Base-by-base conservation (phyloP, 1,140 invertebrate species). In the Drosophila prosaltans region DNA sequence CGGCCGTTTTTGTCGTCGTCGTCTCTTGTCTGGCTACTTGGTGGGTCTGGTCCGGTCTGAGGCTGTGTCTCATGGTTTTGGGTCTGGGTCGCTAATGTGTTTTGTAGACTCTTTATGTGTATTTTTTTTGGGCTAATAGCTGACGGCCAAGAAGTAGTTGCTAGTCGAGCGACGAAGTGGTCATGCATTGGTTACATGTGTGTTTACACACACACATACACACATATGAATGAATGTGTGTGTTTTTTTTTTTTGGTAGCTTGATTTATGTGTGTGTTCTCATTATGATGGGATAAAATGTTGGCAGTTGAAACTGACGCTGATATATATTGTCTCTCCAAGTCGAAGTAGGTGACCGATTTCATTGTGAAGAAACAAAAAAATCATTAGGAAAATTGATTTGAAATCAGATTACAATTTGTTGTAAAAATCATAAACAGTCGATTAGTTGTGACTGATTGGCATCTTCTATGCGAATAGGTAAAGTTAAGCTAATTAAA, bases 81-180 rank as follows among this genome's bases (percentile, higher is more conserved):
- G 21, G 40, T 36, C 36, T 43, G 51, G 24, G 62, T 43, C 30
- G 69, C 81, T 84, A 84, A 84, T 84, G 81, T 82, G 80, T 65
- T 76, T 74, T 55, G 24, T 60, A 55, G 70, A 69, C 73, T 76
- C 62, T 67, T 69, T 43, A 82, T 83, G 68, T 86, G 72, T 82
- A 72, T 88, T 8, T 82, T 85, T 86, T 86, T 72, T 86, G 80
- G 82, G 83, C 82, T 86, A 86, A 83, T 86, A 88, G 82, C 80
- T 68, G 72, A 36, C 32, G 60, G 76, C 70, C 62, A 65, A 28
- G 61, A 63, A 74, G 74, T 66, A 79, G 78, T 69, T 86, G 45
- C 45, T 51, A 51, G 45, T 51, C 45, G 21, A 51, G 9, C 45
- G 21, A 26, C 45, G 45, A 51, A 26, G 21, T 51, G 21, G 32